These are phyloP conservation scores for Gobionotothen gibberifrons DNA, from an alignment of 2,797 vertebrate species.

Conservation along the genomic window DNA sequence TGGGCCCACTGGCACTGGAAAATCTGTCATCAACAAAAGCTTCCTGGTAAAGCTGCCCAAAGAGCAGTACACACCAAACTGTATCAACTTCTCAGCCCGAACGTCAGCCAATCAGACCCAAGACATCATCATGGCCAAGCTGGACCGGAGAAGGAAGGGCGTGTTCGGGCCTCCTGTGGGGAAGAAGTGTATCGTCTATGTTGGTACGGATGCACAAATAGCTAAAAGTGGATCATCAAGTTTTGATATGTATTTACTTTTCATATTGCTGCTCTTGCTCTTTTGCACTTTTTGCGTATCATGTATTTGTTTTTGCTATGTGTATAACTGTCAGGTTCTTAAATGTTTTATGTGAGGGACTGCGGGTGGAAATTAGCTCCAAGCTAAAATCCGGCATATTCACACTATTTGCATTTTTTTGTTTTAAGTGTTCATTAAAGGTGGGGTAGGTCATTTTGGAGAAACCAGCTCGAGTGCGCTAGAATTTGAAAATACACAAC, in stretches of 20 bases:
- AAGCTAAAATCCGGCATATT: too few relatives aligned
- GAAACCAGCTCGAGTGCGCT: too few relatives aligned
- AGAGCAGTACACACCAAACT: slow-evolving; percentile 87
- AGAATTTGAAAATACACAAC: too few relatives aligned
- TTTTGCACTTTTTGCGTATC: too few relatives aligned
- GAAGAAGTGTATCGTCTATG: slow-evolving; percentile 91
- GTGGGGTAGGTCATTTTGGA: too few relatives aligned
- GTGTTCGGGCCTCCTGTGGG: slow-evolving; percentile 91
- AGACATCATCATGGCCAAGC: slow-evolving; percentile 93
- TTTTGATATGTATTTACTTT: neutral
- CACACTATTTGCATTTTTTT: too few relatives aligned
- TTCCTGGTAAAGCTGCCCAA: slow-evolving; percentile 91
- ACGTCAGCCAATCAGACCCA: slow-evolving; percentile 94
- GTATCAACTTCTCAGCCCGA: slow-evolving; percentile 94
- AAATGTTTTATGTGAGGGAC: too few relatives aligned
- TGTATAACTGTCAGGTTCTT: too few relatives aligned
- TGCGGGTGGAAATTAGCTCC: too few relatives aligned
- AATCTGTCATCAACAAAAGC: slow-evolving; percentile 91
- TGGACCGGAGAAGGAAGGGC: slow-evolving; percentile 91
- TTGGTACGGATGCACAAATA: slow-evolving; percentile 82
- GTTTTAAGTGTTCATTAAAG: too few relatives aligned
- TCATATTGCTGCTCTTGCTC: too few relatives aligned
- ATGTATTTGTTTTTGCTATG: too few relatives aligned
- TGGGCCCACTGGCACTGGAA: slow-evolving; percentile 95
- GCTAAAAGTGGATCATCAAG: neutral